Conservation (phyloP, 1,140 invertebrate species). For the Leguminivora glycinivorella region DNA sequence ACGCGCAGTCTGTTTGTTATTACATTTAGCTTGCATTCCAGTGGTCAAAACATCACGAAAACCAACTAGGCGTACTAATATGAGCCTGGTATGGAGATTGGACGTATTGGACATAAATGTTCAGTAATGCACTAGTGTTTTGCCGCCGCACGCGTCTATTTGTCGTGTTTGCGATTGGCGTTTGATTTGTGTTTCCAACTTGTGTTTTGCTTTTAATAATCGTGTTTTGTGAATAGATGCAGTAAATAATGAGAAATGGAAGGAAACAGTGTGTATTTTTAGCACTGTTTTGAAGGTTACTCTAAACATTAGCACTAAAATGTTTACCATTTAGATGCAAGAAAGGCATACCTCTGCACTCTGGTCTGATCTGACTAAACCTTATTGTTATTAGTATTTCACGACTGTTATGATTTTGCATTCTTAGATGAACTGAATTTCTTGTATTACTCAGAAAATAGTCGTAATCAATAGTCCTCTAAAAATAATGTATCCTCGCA, state of each 20-base stretch:
- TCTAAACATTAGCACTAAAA: not conserved
- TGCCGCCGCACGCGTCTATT: conserved; percentile 1
- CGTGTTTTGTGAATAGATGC: not conserved
- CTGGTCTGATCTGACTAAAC: too few species aligned
- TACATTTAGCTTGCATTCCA: conserved; percentile 24
- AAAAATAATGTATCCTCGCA: too few species aligned
- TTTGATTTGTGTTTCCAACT: conserved; percentile 26
- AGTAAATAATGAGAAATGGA: not conserved
- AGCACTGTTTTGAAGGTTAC: not conserved
- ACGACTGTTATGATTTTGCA: too few species aligned
- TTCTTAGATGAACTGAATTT: too few species aligned
- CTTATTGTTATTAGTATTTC: too few species aligned
- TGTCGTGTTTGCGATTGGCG: conserved; percentile 11
- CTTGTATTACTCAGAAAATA: too few species aligned
- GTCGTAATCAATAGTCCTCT: too few species aligned
- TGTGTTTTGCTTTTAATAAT: conserved; percentile 10
- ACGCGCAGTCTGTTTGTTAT: conserved; percentile 15
- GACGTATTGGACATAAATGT: not conserved
- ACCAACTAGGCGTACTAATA: not conserved
- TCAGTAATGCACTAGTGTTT: conserved; percentile 12
- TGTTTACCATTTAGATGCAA: not conserved
- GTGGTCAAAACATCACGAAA: not conserved
- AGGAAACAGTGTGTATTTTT: not conserved
- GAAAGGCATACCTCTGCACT: not conserved
- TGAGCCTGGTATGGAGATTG: not conserved